Evolutionary conservation across 2,797 vertebrate species (phyloP), one percentile per base, ranked within the genome.

Genomic region (Acomys russatus): DNA sequence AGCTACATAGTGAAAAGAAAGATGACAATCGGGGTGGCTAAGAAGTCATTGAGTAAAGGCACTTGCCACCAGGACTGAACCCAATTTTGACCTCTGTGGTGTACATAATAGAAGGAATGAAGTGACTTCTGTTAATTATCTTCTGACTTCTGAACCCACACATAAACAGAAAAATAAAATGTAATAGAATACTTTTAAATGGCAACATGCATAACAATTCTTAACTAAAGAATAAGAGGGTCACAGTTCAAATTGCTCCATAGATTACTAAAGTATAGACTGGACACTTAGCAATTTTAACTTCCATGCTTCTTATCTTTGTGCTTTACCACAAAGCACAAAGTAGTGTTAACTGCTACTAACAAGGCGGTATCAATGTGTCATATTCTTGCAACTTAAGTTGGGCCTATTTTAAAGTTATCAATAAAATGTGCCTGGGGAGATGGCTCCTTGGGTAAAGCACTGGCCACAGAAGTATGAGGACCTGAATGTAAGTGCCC

Each of bases 281-380:
- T 71, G 88, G 76, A 44, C 71, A 92, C 64, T 49, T 64, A 91
- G 8, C 33, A 76, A 76, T 68, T 73, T 74, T 96, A 2, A 77
- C 59, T 95, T 96, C 68, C 76, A 66, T 89, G n/a, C 80, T 78
- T 85, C 74, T 44, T 23, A 54, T 92, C 54, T 70, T 17, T 9
- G 33, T 8, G n/a, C 51, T 95, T 94, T 59, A 82, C 14, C 33
- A 80, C 18, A 88, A 44, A 44, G 44, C 44, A 44, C 44, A 44
- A 44, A 44, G 44, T 44, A 44, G 44, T 44, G 18, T 44, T 91
- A 44, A 77, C n/a, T 88, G 83, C 51, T 78, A 25, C 73, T 77
- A 74, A 30, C 15, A 78, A 89, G 71, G 88, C 80, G 63, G 28
- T 70, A 35, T 66, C 23, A 86, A 74, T 4, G 18, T 61, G 38